phyloP scores from a whole-genome alignment of 53 echinoderm and acorn worm genomes.

The Luidia sarsii region DNA sequence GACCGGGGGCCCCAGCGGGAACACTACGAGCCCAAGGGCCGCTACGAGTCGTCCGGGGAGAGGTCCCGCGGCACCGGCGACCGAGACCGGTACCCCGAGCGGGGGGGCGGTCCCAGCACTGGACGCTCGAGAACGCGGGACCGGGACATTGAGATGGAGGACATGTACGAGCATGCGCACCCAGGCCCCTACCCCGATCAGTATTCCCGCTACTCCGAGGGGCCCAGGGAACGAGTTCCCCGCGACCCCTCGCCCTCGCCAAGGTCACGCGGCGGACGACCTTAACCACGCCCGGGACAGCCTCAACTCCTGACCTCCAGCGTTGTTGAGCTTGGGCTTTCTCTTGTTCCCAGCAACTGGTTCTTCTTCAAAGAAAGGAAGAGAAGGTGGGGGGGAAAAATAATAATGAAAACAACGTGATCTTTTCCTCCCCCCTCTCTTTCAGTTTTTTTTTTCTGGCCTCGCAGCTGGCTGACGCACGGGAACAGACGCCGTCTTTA shows the following conservation, averaged over 20 bases:
- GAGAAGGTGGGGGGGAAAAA: not conserved
- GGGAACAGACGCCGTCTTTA: not conserved
- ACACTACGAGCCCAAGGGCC: conserved; percentile 73
- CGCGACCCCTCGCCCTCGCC: conserved; percentile 89
- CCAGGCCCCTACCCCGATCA: conserved; percentile 79
- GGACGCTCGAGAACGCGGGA: conserved; percentile 74
- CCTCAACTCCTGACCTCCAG: conserved; percentile 22
- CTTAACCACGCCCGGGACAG: conserved; percentile 59
- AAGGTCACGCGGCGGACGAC: conserved; percentile 76
- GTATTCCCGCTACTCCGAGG: conserved; percentile 61
- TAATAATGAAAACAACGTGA: too few species aligned
- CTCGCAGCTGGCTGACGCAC: conserved; percentile 12
- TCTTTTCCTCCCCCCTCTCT: too few species aligned
- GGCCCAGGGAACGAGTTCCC: conserved; percentile 68
- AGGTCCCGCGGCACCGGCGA: conserved; percentile 35
- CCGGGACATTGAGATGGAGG: conserved; percentile 97
- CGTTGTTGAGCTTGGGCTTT: conserved; percentile 2
- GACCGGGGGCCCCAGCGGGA: conserved; percentile 60
- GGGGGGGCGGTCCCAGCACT: conserved; percentile 59
- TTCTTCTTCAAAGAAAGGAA: not conserved
- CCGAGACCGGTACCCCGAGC: conserved; percentile 77
- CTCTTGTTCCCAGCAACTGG: conserved; percentile 27
- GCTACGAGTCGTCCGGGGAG: conserved; percentile 52
- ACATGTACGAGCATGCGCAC: conserved; percentile 79
- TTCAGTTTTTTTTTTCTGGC: not conserved